Evolutionary conservation across 2,113 vertebrate genomes (phyloP).

Genomic region (Saguinus imperator): DNA sequence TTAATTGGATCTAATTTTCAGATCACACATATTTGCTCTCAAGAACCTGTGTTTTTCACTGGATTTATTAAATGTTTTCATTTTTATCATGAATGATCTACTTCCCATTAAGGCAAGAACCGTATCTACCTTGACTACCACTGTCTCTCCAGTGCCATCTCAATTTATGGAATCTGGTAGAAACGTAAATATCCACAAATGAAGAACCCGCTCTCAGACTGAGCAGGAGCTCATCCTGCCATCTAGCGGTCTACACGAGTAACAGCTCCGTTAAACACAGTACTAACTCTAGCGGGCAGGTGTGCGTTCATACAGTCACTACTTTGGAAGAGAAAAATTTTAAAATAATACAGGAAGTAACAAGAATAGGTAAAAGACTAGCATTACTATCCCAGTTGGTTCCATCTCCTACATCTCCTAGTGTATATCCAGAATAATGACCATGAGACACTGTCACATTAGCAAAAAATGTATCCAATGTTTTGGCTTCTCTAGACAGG

Average conservation of each 20-base stretch:
- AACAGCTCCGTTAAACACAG: not conserved
- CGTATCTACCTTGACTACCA: not conserved
- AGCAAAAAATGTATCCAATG: not conserved
- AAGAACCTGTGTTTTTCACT: too few species aligned
- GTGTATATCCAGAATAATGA: not conserved
- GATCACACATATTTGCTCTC: too few species aligned
- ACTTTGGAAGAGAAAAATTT: not conserved
- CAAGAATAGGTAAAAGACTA: not conserved
- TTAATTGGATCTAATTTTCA: too few species aligned
- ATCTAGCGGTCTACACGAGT: conserved; percentile 2
- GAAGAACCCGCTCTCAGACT: not conserved
- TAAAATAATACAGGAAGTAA: not conserved
- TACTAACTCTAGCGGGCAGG: not conserved
- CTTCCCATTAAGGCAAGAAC: not conserved
- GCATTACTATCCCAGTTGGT: not conserved
- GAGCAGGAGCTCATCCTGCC: not conserved
- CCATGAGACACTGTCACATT: not conserved
- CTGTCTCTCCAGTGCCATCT: not conserved
- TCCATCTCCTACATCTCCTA: not conserved
- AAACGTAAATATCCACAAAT: not conserved
- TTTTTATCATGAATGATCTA: too few species aligned
- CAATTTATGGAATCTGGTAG: not conserved
- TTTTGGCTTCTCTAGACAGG: too few species aligned
- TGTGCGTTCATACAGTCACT: not conserved
- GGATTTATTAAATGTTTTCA: too few species aligned